Evolutionary conservation across 2,113 vertebrate genomes (phyloP), one percentile per base, ranked within the genome.

Genomic region (Mesocricetus auratus): DNA sequence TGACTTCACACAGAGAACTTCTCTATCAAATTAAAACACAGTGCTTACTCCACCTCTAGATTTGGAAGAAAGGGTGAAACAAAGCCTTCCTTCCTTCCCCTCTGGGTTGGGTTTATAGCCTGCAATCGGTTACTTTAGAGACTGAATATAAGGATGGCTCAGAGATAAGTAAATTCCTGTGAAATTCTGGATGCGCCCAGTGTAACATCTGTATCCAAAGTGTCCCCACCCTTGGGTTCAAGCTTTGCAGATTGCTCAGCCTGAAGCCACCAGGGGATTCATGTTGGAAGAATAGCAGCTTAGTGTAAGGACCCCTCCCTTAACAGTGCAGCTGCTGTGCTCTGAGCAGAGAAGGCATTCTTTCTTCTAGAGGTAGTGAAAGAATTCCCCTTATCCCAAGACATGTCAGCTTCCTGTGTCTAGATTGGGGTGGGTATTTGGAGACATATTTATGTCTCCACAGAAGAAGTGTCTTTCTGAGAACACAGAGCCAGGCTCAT

Each of bases 191-290:
- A 87, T 36, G n/a, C 66, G 89, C 77, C 82, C 92, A 82, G 24
- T 50, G 91, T 12, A 86, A 36, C 36, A 33, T 96, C 77, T 87
- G 94, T 45, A 29, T 91, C 89, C 96, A 97, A 95, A 87, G 96
- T 21, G 79, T 60, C 64, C 56, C 93, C 58, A 62, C 96, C 58
- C 69, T 60, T 81, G 74, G n/a, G 82, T 64, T 82, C 75, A 73
- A 26, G 19, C 21, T 95, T 69, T 85, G n/a, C 68, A 91, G 83
- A 94, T 39, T 88, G 21, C 56, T 77, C 11, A 50, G 8, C 13
- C 47, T 66, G 53, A n/a, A 39, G 60, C 82, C 74, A 75, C 77
- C 82, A 86, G 60, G 68, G 60, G 73, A 39, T 79, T 87, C 4
- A 0, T n/a, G 9, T 50, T 19, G 36, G 53, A 33, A 93, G n/a